These are phyloP conservation scores for Melanerpes formicivorus DNA, from an alignment of 2,113 vertebrate species.

Conservation along the genomic window DNA sequence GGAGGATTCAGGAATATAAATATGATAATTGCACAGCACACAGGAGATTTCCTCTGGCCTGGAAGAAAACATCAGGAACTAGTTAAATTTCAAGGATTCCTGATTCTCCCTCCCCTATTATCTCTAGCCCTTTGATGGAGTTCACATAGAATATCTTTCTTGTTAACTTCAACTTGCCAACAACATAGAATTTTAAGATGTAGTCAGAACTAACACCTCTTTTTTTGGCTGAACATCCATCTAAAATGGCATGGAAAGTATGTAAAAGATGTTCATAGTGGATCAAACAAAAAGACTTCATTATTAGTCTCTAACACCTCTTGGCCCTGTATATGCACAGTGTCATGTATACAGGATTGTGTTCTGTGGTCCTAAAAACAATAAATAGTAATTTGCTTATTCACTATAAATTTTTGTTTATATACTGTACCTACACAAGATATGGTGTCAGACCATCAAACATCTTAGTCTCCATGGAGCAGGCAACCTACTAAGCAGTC, in stretches of 20 bases:
- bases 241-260: not conserved
- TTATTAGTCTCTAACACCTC: not conserved
- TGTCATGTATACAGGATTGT: not conserved
- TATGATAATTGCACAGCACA: not conserved
- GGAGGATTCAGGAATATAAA: not conserved
- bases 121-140: not conserved
- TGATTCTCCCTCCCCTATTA: not conserved
- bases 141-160: not conserved
- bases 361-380: not conserved
- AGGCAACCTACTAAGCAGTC: constrained; percentile 13
- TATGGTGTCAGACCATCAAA: not conserved
- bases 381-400: not conserved
- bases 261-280: not conserved
- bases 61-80: not conserved
- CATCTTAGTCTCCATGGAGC: not conserved
- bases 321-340: not conserved
- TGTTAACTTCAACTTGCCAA: not conserved
- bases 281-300: not conserved
- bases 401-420: not conserved
- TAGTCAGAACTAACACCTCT: not conserved
- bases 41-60: not conserved
- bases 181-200: not conserved
- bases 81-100: not conserved
- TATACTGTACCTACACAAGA: not conserved
- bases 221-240: not conserved